phyloP scores from a whole-genome alignment of 2,797 vertebrate genomes.

The Aldrovandia affinis region DNA sequence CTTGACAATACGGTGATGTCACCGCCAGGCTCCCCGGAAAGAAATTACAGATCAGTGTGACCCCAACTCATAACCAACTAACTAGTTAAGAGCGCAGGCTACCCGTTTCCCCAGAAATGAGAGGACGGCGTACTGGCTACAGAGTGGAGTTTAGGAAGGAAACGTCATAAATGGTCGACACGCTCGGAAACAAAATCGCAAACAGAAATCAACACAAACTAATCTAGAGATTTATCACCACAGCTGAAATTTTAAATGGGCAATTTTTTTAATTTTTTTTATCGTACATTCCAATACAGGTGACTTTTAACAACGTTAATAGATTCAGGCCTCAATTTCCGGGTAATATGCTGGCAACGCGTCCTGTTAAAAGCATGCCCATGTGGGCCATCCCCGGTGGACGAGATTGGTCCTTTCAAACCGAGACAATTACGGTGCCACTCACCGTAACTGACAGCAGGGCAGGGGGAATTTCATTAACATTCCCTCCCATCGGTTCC shows the following conservation, averaged over 20 bases:
- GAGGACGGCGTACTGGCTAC: too few species aligned
- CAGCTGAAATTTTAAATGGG: not conserved
- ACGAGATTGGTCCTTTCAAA: slow-evolving; percentile 47
- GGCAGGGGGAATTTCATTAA: slow-evolving; percentile 23
- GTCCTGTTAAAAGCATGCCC: slow-evolving; percentile 31
- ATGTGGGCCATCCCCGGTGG: slow-evolving; percentile 25
- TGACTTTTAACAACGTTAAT: not conserved
- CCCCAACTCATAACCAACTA: not conserved
- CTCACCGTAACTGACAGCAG: slow-evolving; percentile 49
- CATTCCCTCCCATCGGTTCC: slow-evolving; percentile 11
- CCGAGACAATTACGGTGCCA: slow-evolving; percentile 53
- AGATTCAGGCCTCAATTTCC: not conserved
- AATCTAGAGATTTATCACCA: not conserved
- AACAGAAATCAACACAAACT: not conserved
- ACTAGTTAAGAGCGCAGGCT: not conserved
- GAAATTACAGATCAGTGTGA: slow-evolving; percentile 26
- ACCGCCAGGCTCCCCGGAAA: slow-evolving; percentile 31
- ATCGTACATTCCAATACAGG: not conserved
- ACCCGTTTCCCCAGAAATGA: not conserved
- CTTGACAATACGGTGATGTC: slow-evolving; percentile 47
- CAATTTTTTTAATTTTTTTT: too few species aligned
- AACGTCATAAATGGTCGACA: too few species aligned
- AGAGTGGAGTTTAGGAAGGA: not conserved
- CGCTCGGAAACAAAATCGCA: not conserved
- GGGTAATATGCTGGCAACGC: slow-evolving; percentile 26